Percentiles rank a stretch among this genome's conserved stretches.
phyloP scores from a whole-genome alignment of 2,888 invertebrate genomes.

The Cryptocheilus praepositus region DNA sequence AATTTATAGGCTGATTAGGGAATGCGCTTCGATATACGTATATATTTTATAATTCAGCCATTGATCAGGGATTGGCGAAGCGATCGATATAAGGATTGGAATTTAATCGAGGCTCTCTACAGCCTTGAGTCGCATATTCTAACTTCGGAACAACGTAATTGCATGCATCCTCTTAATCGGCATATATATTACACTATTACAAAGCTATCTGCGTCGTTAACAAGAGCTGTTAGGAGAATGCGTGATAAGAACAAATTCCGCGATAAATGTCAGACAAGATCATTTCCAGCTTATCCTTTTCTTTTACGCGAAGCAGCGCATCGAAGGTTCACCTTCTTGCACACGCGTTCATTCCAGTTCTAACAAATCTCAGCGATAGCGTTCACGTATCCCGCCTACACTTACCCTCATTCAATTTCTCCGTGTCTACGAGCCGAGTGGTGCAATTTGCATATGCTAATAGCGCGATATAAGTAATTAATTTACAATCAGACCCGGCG shows the following conservation, averaged over 20 bases:
- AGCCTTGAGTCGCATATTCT: too few species aligned
- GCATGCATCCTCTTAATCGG: slow-evolving; percentile 18
- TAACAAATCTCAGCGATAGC: slow-evolving; percentile 31
- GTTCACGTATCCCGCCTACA: slow-evolving; percentile 22
- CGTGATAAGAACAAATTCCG: slow-evolving; percentile 53
- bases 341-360: slow-evolving; percentile 42
- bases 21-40: background rate
- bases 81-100: too few species aligned
- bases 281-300: slow-evolving; percentile 29
- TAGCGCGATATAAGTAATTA: slow-evolving; percentile 72
- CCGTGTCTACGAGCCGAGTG: slow-evolving; percentile 43
- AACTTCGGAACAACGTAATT: slow-evolving; percentile 2
- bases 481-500: slow-evolving; percentile 69
- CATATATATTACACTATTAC: slow-evolving; percentile 25
- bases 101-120: too few species aligned
- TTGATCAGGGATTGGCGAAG: too few species aligned
- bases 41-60: too few species aligned
- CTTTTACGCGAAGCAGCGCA: slow-evolving; percentile 4
- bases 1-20: background rate
- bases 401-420: slow-evolving; percentile 27
- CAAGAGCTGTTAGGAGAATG: slow-evolving; percentile 47
- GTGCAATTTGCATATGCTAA: slow-evolving; percentile 72
- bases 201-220: slow-evolving; percentile 52
- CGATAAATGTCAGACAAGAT: slow-evolving; percentile 44
- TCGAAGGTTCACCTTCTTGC: too few species aligned